phyloP scores from a whole-genome alignment of 2,797 vertebrate genomes.

The Sebastes minor region DNA sequence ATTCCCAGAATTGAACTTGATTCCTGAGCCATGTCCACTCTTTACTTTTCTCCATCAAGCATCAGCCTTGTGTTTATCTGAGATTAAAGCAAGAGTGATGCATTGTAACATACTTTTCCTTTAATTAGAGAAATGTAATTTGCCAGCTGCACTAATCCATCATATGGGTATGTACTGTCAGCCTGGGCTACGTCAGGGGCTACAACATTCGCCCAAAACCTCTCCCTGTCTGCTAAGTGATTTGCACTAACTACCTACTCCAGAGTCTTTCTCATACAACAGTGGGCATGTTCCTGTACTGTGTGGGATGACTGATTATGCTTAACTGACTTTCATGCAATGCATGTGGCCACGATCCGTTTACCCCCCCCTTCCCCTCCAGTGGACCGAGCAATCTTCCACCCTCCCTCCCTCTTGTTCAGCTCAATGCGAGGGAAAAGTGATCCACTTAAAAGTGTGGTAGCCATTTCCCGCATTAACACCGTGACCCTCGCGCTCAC shows the following conservation, averaged over 20 bases:
- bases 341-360: conserved; percentile 14
- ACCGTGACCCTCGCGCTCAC: conserved; percentile 54
- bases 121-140: conserved; percentile 67
- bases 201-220: conserved; percentile 43
- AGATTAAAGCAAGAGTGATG: conserved; percentile 47
- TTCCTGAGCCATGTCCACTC: neutral
- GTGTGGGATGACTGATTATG: conserved; percentile 79
- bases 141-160: conserved; percentile 74
- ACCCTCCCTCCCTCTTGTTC: neutral
- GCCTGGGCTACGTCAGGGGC: conserved; percentile 71
- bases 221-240: conserved; percentile 71
- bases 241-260: conserved; percentile 78
- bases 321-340: conserved; percentile 58
- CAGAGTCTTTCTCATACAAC: conserved; percentile 77
- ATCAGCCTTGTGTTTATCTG: conserved; percentile 18
- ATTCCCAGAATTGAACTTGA: neutral
- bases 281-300: conserved; percentile 74
- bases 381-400: neutral
- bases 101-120: conserved; percentile 29
- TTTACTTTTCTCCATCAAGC: conserved; percentile 18
- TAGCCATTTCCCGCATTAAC: conserved; percentile 69
- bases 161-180: conserved; percentile 53
- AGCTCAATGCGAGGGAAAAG: conserved; percentile 20
- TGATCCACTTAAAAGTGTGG: conserved; percentile 51
- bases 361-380: neutral